Conservation (phyloP, 1,140 invertebrate genomes). For the Drosophila kikkawai region DNA sequence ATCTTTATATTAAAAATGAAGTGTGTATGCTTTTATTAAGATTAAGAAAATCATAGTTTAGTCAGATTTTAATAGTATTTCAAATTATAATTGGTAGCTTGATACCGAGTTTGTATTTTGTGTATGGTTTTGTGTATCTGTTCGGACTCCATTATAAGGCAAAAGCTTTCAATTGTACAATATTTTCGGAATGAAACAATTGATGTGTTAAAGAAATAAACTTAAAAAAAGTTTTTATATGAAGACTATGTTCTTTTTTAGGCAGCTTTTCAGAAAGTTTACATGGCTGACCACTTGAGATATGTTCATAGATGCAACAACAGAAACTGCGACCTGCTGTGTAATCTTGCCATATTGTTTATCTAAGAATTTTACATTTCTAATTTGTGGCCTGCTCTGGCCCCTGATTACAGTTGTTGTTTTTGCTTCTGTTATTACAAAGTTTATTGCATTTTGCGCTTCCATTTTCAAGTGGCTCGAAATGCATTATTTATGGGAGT, state of each 20-base stretch:
- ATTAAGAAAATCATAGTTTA: too few relatives aligned
- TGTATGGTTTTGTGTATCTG: too few relatives aligned
- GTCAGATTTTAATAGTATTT: too few relatives aligned
- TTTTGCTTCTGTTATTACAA: constrained; percentile 23
- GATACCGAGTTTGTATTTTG: not conserved
- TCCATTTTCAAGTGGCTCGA: constrained; percentile 70
- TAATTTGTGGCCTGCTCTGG: constrained; percentile 42
- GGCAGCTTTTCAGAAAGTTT: not conserved
- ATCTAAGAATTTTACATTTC: constrained; percentile 42
- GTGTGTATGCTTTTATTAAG: too few relatives aligned
- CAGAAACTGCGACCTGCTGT: constrained; percentile 34
- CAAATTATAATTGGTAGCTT: not conserved
- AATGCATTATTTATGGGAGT: constrained; percentile 76
- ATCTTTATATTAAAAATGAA: too few relatives aligned
- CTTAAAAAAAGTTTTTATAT: not conserved
- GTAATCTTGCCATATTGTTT: constrained; percentile 33
- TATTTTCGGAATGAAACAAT: not conserved
- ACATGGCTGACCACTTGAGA: constrained; percentile 2
- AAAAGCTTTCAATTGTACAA: not conserved
- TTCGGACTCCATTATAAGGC: too few relatives aligned
- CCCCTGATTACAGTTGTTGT: constrained; percentile 23
- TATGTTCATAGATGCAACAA: not conserved
- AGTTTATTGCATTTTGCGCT: constrained; percentile 72
- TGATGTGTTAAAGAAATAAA: not conserved
- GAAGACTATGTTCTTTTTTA: not conserved